phyloP scores from a whole-genome alignment of 2,797 vertebrate genomes.

The Danio choprae region DNA sequence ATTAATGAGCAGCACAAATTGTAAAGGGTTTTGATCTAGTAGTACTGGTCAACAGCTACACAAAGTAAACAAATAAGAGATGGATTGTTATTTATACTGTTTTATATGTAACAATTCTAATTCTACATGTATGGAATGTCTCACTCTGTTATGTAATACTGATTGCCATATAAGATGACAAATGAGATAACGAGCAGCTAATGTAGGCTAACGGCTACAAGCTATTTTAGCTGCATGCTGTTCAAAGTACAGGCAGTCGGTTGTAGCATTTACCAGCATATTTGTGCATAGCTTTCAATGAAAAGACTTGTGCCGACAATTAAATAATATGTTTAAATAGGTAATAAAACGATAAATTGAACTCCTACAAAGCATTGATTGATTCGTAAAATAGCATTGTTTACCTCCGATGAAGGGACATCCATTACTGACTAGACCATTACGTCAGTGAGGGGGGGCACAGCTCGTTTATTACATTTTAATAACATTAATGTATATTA shows the following conservation, averaged over 20 bases:
- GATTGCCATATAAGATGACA: neutral
- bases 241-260: neutral
- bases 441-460: neutral
- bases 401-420: slow-evolving; percentile 75
- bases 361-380: neutral
- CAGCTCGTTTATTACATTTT: neutral
- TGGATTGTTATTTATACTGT: neutral
- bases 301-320: neutral
- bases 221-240: slow-evolving; percentile 21
- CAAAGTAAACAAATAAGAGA: neutral
- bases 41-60: neutral
- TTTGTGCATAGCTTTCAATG: neutral
- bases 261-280: neutral
- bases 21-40: neutral
- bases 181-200: neutral
- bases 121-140: neutral
- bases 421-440: slow-evolving; percentile 78
- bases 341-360: neutral
- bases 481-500: neutral
- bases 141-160: neutral
- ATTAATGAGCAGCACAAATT: neutral
- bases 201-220: slow-evolving; percentile 31
- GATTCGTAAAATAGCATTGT: slow-evolving; percentile 60
- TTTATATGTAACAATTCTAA: neutral
- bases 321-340: neutral